Evolutionary conservation across 2,888 invertebrate genomes (phyloP).

Genomic region (Smittia sp.): DNA sequence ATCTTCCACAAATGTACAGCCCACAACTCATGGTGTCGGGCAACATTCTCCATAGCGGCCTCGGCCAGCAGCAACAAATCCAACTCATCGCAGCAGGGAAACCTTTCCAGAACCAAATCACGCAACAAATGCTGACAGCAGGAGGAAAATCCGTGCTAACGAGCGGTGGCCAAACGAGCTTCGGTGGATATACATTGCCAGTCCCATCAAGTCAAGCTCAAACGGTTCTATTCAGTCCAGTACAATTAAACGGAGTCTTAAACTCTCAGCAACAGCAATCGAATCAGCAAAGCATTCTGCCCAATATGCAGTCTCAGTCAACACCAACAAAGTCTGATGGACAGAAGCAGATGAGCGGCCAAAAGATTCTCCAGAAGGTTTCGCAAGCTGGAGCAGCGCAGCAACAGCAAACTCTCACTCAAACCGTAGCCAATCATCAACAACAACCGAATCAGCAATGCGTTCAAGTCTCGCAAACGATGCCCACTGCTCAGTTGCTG

Average conservation of each 20-base stretch:
- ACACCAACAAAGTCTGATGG: constrained; percentile 46
- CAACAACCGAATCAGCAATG: constrained; percentile 63
- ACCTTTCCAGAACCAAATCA: constrained; percentile 75
- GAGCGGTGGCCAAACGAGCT: constrained; percentile 49
- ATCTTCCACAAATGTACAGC: constrained; percentile 71
- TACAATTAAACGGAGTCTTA: constrained; percentile 46
- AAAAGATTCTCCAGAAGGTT: constrained; percentile 60
- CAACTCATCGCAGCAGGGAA: constrained; percentile 81
- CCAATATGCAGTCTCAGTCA: constrained; percentile 47
- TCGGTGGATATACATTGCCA: constrained; percentile 70
- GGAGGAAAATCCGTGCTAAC: constrained; percentile 69
- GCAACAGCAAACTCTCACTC: constrained; percentile 48
- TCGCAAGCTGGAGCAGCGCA: constrained; percentile 51
- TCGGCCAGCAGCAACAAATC: constrained; percentile 53
- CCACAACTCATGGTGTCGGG: constrained; percentile 81
- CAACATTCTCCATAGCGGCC: constrained; percentile 60
- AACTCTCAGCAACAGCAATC: constrained; percentile 53
- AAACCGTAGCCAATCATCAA: constrained; percentile 51
- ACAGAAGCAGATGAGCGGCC: constrained; percentile 50
- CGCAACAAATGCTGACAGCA: constrained; percentile 73
- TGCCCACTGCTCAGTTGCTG: constrained; percentile 71
- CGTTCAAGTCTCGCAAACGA: constrained; percentile 69
- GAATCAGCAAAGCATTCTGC: constrained; percentile 51
- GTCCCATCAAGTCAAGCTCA: constrained; percentile 74
- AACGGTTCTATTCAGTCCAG: constrained; percentile 72